phyloP scores from a whole-genome alignment of 2,888 invertebrate genomes.

The Lasioglossum malachurum region DNA sequence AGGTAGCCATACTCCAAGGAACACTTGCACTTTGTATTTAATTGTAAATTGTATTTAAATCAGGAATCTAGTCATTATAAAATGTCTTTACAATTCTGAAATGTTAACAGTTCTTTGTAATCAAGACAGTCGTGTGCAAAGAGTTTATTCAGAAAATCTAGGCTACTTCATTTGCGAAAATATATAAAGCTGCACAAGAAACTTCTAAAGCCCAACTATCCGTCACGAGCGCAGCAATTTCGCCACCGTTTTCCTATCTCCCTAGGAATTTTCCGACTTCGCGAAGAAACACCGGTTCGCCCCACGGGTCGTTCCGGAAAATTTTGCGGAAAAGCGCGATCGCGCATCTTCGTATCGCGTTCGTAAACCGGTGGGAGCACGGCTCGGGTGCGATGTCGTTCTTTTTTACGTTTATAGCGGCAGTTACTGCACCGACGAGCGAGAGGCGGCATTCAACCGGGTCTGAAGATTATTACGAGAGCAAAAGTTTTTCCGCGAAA shows the following conservation, averaged over 20 bases:
- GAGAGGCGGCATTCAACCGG: neutral
- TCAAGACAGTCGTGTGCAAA: no score
- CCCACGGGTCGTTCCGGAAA: neutral
- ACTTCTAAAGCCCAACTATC: neutral
- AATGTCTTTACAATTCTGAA: no score
- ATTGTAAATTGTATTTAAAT: neutral
- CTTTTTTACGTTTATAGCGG: constrained; percentile 2
- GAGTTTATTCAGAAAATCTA: neutral
- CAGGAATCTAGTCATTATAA: no score
- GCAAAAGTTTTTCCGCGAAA: neutral
- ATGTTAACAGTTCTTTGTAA: no score
- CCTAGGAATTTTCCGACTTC: neutral
- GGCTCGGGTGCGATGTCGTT: neutral
- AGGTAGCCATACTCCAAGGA: neutral
- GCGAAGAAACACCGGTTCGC: neutral
- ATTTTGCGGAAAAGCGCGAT: neutral
- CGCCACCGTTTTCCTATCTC: neutral
- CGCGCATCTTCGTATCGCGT: constrained; percentile 1
- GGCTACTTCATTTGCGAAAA: neutral
- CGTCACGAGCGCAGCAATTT: neutral
- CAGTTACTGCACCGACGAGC: neutral
- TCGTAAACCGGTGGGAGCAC: neutral
- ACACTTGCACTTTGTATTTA: neutral
- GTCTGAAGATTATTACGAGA: neutral
- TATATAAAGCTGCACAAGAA: neutral